Evolutionary conservation across 2,888 invertebrate species (phyloP).

Genomic region (Chydorus sphaericus): DNA sequence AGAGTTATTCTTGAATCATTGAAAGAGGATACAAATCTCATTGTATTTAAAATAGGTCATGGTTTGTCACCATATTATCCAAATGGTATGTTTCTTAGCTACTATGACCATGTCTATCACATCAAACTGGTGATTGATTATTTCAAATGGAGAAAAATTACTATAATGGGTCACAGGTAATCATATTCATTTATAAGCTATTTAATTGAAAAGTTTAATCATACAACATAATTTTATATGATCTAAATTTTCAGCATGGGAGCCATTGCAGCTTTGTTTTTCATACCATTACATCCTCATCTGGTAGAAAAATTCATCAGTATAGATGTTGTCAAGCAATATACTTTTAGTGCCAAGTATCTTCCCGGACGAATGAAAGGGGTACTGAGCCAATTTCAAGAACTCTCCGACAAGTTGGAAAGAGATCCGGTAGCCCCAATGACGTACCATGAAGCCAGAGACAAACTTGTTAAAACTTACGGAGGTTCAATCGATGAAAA

Average conservation of each 20-base stretch:
- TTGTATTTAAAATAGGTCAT: neutral
- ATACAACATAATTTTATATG: neutral
- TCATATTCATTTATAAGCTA: neutral
- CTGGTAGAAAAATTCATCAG: slow-evolving; percentile 20
- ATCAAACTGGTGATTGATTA: neutral
- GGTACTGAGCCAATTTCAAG: slow-evolving; percentile 1
- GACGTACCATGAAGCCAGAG: slow-evolving; percentile 1
- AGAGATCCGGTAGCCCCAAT: neutral
- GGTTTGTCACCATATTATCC: neutral
- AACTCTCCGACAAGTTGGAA: neutral
- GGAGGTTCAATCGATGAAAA: slow-evolving; percentile 1
- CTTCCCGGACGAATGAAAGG: neutral
- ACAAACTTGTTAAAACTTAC: neutral
- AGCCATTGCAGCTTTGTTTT: slow-evolving; percentile 18
- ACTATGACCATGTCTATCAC: neutral
- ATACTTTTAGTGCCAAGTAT: neutral
- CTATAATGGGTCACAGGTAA: neutral
- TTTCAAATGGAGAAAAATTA: neutral
- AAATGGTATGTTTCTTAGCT: neutral
- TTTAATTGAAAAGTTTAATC: too few relatives aligned
- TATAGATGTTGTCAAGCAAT: slow-evolving; percentile 20
- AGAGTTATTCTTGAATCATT: neutral
- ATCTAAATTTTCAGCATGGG: neutral
- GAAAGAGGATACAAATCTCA: neutral
- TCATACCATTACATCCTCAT: slow-evolving; percentile 21